A percentile compares a stretch with the other conserved stretches of the same genome.
phyloP scores from a whole-genome alignment of 2,113 vertebrate genomes.

The Laticauda laticaudata region DNA sequence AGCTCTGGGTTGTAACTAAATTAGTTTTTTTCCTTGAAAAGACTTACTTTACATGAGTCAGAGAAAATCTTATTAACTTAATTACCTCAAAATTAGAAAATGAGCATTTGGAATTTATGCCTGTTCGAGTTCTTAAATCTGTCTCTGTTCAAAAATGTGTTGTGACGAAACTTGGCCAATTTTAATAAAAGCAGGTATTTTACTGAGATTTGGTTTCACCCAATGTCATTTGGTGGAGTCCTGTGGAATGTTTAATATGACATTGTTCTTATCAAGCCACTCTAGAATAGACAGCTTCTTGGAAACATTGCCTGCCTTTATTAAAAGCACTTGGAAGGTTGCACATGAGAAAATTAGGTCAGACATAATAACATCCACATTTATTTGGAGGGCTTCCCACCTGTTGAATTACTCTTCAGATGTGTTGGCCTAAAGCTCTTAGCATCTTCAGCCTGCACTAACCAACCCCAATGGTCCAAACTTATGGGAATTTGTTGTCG shows the following conservation, averaged over 20 bases:
- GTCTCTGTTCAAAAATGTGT: background rate
- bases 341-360: slow-evolving; percentile 35
- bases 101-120: slow-evolving; percentile 17
- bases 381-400: slow-evolving; percentile 53
- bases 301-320: slow-evolving; percentile 34
- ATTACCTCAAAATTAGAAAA: slow-evolving; percentile 50
- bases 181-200: slow-evolving; percentile 52
- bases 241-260: slow-evolving; percentile 43
- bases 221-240: slow-evolving; percentile 33
- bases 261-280: slow-evolving; percentile 46
- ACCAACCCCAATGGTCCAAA: background rate
- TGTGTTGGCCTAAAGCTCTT: background rate
- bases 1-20: background rate
- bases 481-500: background rate
- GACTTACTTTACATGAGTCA: slow-evolving; percentile 27
- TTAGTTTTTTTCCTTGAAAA: background rate
- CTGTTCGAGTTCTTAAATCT: slow-evolving; percentile 47
- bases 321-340: slow-evolving; percentile 36
- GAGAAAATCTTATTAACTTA: slow-evolving; percentile 35
- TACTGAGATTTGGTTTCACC: slow-evolving; percentile 45
- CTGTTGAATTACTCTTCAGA: slow-evolving; percentile 48
- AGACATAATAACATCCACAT: slow-evolving; percentile 42
- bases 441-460: background rate
- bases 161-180: background rate
- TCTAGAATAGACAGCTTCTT: slow-evolving; percentile 22